Evolutionary conservation across 2,888 invertebrate species (phyloP).

Genomic region (Chymomyza procnemis): DNA sequence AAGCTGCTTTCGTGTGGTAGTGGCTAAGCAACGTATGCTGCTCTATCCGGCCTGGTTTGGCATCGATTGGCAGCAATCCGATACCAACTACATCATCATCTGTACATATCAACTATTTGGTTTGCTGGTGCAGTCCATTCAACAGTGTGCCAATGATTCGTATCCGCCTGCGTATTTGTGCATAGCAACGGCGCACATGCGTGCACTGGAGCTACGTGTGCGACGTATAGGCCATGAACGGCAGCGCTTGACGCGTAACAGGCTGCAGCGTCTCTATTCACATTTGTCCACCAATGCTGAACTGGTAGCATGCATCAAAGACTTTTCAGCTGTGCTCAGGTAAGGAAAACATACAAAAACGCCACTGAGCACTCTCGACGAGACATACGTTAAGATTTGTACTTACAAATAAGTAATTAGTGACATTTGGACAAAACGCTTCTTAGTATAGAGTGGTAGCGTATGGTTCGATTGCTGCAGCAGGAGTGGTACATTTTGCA

Average conservation of each 20-base stretch:
- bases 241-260: not conserved
- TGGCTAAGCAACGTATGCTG: slow-evolving; percentile 49
- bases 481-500: no score
- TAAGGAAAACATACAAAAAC: slow-evolving; percentile 7
- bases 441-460: no score
- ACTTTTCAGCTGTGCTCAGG: slow-evolving; percentile 64
- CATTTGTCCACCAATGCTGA: slow-evolving; percentile 32
- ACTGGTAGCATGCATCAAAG: slow-evolving; percentile 64
- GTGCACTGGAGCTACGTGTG: slow-evolving; percentile 65
- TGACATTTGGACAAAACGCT: no score
- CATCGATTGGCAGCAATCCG: slow-evolving; percentile 62
- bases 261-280: not conserved
- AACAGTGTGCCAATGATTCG: slow-evolving; percentile 74
- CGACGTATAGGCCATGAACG: slow-evolving; percentile 50
- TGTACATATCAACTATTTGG: slow-evolving; percentile 67
- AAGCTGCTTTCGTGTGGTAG: slow-evolving; percentile 57
- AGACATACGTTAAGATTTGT: no score
- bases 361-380: no score
- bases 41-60: slow-evolving; percentile 76
- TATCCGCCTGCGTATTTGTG: slow-evolving; percentile 74
- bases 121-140: slow-evolving; percentile 66
- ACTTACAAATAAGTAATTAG: no score
- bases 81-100: slow-evolving; percentile 42
- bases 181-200: slow-evolving; percentile 70
- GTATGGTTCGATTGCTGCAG: no score